Evolutionary conservation across 92 coral and sea anemone genomes (phyloP).

Genomic region (Epizoanthus fatuus): DNA sequence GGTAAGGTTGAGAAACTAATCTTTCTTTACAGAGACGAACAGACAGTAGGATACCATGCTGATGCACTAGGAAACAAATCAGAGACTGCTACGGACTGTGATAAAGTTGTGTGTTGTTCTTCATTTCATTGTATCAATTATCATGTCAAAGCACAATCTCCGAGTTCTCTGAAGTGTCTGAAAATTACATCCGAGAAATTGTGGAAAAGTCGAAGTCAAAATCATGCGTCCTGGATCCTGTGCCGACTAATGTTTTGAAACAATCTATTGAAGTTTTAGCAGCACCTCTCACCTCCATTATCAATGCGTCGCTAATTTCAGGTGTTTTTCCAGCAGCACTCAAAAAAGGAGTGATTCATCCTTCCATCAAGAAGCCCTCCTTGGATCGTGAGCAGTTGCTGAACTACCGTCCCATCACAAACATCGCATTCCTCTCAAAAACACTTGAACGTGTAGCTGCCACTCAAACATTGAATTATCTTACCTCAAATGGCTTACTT

Average conservation of each 20-base stretch:
- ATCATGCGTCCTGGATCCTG: constrained; percentile 53
- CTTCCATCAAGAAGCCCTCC: constrained; percentile 33
- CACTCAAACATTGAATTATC: constrained; percentile 20
- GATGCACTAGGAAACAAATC: no score
- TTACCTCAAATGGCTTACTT: constrained; percentile 19
- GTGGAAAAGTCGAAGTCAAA: constrained; percentile 49
- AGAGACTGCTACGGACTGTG: background rate
- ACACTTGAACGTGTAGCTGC: constrained; percentile 27
- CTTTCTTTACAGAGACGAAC: background rate
- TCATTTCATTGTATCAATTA: background rate
- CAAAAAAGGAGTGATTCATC: constrained; percentile 35
- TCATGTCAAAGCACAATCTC: constrained; percentile 17
- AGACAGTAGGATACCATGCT: no score
- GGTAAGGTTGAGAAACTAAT: background rate
- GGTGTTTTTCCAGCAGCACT: constrained; percentile 27
- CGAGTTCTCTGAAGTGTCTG: constrained; percentile 45
- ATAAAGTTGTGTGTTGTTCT: background rate
- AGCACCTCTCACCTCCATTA: constrained; percentile 36
- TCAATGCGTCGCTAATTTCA: constrained; percentile 27
- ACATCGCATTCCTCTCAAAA: constrained; percentile 26
- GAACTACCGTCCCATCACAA: constrained; percentile 25
- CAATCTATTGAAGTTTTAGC: constrained; percentile 24
- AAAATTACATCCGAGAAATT: constrained; percentile 16
- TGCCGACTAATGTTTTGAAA: constrained; percentile 46
- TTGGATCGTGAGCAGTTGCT: constrained; percentile 27